These are phyloP conservation scores for Tachycineta bicolor DNA, from an alignment of 2,113 vertebrate species.

Conservation along the genomic window DNA sequence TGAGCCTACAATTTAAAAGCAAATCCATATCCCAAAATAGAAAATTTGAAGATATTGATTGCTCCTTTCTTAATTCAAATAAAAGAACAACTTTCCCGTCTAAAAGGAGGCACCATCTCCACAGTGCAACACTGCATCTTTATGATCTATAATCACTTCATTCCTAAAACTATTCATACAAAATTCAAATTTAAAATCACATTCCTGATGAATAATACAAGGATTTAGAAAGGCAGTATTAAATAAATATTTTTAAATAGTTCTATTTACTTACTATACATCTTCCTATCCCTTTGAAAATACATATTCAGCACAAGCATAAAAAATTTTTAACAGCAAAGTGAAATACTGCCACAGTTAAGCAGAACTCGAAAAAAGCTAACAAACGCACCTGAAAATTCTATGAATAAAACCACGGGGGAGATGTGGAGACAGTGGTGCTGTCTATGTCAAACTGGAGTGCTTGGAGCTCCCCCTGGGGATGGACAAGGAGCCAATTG, in stretches of 20 bases:
- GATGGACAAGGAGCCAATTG: accelerated
- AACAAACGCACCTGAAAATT: neutral
- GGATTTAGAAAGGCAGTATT: neutral
- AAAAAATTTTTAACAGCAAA: neutral
- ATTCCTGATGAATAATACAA: neutral
- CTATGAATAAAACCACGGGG: neutral
- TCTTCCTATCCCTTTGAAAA: neutral
- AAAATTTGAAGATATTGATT: conserved; percentile 47
- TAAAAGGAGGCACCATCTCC: neutral
- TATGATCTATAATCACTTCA: neutral
- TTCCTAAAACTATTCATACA: neutral
- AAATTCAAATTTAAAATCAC: conserved; percentile 18
- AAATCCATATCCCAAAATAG: conserved; percentile 47
- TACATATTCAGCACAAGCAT: neutral
- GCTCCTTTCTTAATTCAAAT: conserved; percentile 12
- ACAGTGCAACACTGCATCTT: neutral
- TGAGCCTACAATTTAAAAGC: conserved; percentile 32
- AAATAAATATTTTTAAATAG: neutral
- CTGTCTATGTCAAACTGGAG: neutral
- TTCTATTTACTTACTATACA: neutral
- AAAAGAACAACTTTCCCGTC: conserved; percentile 28
- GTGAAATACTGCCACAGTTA: neutral
- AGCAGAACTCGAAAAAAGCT: neutral
- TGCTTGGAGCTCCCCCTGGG: neutral
- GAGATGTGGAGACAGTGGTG: neutral